Evolutionary conservation across 2,888 invertebrate species (phyloP).

Genomic region (Pomacea canaliculata): DNA sequence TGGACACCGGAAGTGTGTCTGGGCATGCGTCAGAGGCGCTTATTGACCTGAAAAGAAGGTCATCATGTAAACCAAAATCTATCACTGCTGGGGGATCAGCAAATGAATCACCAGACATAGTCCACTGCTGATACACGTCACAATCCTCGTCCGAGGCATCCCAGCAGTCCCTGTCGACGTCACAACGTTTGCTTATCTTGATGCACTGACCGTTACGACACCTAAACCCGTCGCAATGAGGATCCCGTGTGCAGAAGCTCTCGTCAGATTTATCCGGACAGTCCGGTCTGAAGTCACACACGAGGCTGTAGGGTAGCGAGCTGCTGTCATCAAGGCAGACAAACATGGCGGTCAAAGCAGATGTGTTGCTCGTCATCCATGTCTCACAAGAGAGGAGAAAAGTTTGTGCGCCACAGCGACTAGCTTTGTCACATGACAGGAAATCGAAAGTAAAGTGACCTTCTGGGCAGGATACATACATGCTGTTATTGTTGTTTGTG

Average conservation of each 20-base stretch:
- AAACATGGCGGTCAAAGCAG: neutral
- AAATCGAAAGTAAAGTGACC: constrained; percentile 11
- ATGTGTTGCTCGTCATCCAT: no score
- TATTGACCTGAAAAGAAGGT: no score
- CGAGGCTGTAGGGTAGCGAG: constrained; percentile 4
- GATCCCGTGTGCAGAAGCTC: neutral
- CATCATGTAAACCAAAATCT: no score
- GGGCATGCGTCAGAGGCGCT: constrained; percentile 7
- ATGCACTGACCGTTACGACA: constrained; percentile 51
- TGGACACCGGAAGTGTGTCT: constrained; percentile 14
- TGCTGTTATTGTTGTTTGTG: no score
- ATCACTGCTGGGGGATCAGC: no score
- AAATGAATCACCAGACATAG: neutral
- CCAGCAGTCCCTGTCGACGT: constrained; percentile 46
- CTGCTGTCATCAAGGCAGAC: neutral
- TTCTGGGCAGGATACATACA: neutral
- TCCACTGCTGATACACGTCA: neutral
- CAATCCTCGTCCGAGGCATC: constrained; percentile 54
- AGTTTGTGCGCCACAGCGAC: neutral
- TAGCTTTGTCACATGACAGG: constrained; percentile 6
- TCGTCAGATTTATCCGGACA: constrained; percentile 12
- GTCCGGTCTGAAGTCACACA: constrained; percentile 13
- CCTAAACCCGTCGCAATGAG: constrained; percentile 45
- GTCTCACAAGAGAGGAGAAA: neutral
- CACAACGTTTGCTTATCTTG: constrained; percentile 42